Evolutionary conservation across 2,888 invertebrate genomes (phyloP), one percentile per base, ranked within the genome.

Genomic region (Scaptomyza polygonia): DNA sequence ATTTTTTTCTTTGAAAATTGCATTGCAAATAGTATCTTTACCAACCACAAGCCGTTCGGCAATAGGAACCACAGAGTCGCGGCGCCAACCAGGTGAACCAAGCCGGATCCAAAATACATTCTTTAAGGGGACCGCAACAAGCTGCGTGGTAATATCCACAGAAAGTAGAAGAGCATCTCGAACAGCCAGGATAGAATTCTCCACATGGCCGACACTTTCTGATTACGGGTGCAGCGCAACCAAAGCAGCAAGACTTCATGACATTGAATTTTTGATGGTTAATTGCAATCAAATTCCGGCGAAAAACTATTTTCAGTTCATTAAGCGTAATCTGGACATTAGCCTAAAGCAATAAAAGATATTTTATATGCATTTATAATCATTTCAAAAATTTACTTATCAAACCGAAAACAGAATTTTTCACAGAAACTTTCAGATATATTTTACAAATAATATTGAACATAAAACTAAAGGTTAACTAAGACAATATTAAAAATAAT

Each of bases 71-170:
- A 25, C 5, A 25, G 25, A 25, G 5, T 25, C 25, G 25, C 25
- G 25, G 25, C 5, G 25, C 25, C 25, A 25, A 25, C 25, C 25
- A 25, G 5, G 25, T 25, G 25, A 25, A 69, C 68, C 68, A 74
- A 12, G 67, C 49, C 0, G 75, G 47, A 54, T 78, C 72, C 1
- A 69, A 29, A 3, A 21, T 21, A 3, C 61, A 71, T 14, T 69
- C 79, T 67, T 42, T 51, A 12, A 7, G 47, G 0, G 75, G 62
- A 0, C 53, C 69, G 8, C 5, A 58, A 11, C 59, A 79, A 3
- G 6, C 49, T 5, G 57, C 54, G 36, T 21, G 74, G 66, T 11
- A 59, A 0, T 39, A 2, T 2, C 59, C 67, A 80, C 25, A 79
- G 21, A 43, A 86, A 14, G n/a, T 34, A 39, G n/a, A 32, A 1